Evolutionary conservation across 2,888 invertebrate genomes (phyloP).

Genomic region (Clistopyga incitator): DNA sequence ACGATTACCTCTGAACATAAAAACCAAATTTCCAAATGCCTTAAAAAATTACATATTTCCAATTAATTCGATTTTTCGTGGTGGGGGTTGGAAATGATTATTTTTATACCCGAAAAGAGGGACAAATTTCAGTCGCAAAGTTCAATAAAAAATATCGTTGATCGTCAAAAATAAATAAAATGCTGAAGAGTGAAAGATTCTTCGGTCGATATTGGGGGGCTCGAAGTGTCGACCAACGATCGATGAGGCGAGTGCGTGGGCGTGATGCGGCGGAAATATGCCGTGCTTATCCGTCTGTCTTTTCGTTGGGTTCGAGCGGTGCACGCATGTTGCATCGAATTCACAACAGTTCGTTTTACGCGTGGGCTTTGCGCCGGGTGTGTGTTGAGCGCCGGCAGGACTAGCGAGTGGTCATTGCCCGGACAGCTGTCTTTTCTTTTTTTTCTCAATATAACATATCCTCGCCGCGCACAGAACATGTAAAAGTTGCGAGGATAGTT

Average conservation of each 20-base stretch:
- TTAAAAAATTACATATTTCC: no score
- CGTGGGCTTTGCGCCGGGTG: slow-evolving; percentile 64
- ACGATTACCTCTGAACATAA: no score
- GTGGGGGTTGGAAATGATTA: not conserved
- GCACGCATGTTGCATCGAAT: slow-evolving; percentile 64
- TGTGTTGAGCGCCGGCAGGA: slow-evolving; percentile 62
- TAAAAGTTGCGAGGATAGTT: slow-evolving; percentile 18
- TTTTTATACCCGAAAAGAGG: not conserved
- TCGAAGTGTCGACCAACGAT: slow-evolving; percentile 8
- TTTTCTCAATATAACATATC: slow-evolving; percentile 55
- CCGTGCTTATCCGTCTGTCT: slow-evolving; percentile 70
- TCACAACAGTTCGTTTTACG: slow-evolving; percentile 37
- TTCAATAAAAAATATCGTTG: not conserved
- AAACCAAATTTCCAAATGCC: no score
- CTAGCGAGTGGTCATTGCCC: slow-evolving; percentile 75
- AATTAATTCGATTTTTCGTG: not conserved
- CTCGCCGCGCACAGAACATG: slow-evolving; percentile 12
- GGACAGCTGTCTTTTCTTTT: slow-evolving; percentile 81
- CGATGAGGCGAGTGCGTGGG: slow-evolving; percentile 61
- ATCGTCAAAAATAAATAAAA: not conserved
- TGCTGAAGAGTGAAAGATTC: slow-evolving; percentile 1
- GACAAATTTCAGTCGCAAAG: no score
- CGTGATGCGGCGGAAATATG: slow-evolving; percentile 73
- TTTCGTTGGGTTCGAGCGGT: slow-evolving; percentile 55
- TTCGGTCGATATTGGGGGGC: slow-evolving; percentile 4